These are phyloP conservation scores for Blastobasis adustella DNA, from an alignment of 2,888 invertebrate genomes.

Conservation along the genomic window DNA sequence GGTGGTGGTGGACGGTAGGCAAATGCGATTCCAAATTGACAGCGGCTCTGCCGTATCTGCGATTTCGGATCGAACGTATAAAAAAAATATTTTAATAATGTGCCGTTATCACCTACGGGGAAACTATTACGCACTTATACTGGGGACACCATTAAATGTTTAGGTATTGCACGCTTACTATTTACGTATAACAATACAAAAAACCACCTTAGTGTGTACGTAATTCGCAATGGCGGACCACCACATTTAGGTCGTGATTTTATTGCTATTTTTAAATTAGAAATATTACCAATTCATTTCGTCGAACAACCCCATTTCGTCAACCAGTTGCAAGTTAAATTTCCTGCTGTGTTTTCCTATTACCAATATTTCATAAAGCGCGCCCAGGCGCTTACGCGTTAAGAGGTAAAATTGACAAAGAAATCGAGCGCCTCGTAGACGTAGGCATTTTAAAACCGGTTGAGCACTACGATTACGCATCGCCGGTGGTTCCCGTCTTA, in stretches of 20 bases:
- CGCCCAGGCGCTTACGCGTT: background rate
- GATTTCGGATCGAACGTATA: constrained; percentile 3
- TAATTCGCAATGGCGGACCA: constrained; percentile 11
- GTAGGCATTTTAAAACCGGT: background rate
- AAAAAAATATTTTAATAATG: constrained; percentile 2
- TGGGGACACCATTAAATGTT: constrained; percentile 2
- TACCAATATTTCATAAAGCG: background rate
- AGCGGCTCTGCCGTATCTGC: constrained; percentile 6
- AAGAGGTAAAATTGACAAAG: background rate
- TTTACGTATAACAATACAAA: constrained; percentile 2
- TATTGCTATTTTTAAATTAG: constrained; percentile 7
- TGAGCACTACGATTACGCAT: background rate
- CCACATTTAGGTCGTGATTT: constrained; percentile 15
- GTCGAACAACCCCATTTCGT: background rate
- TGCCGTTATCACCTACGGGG: constrained; percentile 8
- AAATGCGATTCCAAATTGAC: constrained; percentile 4
- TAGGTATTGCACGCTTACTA: constrained; percentile 2
- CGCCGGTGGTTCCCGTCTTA: background rate
- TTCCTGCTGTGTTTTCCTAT: constrained; percentile 9
- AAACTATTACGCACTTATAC: constrained; percentile 9
- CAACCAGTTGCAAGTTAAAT: background rate
- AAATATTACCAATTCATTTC: constrained; percentile 2
- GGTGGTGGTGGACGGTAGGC: constrained; percentile 4
- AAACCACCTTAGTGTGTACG: constrained; percentile 4
- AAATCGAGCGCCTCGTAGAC: background rate